Conservation (phyloP, 2,888 invertebrate species). For the Amorpha juglandis region DNA sequence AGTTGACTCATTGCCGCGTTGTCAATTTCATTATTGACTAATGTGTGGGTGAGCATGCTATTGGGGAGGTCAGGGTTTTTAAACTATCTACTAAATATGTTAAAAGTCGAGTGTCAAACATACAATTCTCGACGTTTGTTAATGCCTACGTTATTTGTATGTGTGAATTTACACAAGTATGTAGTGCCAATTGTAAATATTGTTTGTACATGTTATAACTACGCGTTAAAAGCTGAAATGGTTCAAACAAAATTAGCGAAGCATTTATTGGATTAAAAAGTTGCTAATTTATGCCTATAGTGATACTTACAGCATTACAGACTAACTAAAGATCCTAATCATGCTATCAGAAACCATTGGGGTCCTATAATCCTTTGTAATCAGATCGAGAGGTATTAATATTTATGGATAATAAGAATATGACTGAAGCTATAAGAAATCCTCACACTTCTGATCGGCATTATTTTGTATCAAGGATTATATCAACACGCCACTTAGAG, state of each 20-base stretch:
- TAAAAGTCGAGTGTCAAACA: constrained; percentile 8
- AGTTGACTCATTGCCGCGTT: constrained; percentile 17
- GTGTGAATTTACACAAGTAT: background rate
- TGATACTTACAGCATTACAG: too few species aligned
- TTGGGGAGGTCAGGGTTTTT: constrained; percentile 18
- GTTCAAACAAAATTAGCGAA: background rate
- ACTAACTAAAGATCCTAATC: too few species aligned
- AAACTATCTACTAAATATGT: background rate
- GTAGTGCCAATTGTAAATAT: constrained; percentile 1
- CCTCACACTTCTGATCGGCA: too few species aligned
- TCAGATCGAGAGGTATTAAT: too few species aligned
- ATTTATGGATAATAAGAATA: too few species aligned
- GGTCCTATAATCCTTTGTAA: too few species aligned
- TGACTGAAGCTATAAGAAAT: too few species aligned
- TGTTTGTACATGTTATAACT: background rate
- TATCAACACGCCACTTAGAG: too few species aligned
- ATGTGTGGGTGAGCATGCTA: background rate
- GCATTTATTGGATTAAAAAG: too few species aligned
- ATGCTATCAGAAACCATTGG: too few species aligned
- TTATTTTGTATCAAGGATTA: too few species aligned
- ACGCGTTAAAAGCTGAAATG: background rate
- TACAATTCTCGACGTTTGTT: background rate
- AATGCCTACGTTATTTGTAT: background rate
- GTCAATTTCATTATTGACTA: constrained; percentile 23
- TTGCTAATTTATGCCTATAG: too few species aligned